Conservation (phyloP, 1,140 invertebrate species). For the Reticulitermes speratus region DNA sequence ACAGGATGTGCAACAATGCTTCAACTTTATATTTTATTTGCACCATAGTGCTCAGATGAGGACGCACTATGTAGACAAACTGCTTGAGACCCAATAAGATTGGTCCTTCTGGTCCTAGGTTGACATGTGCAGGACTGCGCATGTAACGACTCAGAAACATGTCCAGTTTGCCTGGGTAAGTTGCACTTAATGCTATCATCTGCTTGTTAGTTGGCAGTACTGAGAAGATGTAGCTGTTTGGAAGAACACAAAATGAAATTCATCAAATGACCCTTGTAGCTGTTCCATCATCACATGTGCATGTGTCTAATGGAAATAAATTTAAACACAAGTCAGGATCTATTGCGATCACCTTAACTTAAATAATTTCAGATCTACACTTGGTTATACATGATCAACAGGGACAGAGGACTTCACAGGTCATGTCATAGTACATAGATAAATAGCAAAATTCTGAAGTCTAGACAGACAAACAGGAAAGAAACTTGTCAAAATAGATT, state of each 20-base stretch:
- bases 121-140: conserved; percentile 70
- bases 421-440: no score
- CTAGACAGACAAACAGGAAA: no score
- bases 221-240: conserved; percentile 70
- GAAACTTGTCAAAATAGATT: no score
- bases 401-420: no score
- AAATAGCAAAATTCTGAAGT: no score
- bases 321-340: no score
- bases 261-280: no score
- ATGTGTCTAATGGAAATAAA: no score
- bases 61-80: conserved; percentile 60
- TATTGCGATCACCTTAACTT: no score
- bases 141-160: conserved; percentile 75
- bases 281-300: no score
- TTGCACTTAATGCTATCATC: conserved; percentile 90
- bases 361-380: no score
- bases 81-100: conserved; percentile 76
- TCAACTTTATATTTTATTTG: conserved; percentile 65
- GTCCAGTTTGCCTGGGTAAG: conserved; percentile 79
- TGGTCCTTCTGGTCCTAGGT: conserved; percentile 57
- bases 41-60: conserved; percentile 56
- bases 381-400: no score
- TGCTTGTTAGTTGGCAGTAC: conserved; percentile 77
- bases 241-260: conserved; percentile 32
- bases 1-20: conserved; percentile 68